Base-by-base conservation (phyloP, 2,113 vertebrate species). In the Paratilapia polleni region DNA sequence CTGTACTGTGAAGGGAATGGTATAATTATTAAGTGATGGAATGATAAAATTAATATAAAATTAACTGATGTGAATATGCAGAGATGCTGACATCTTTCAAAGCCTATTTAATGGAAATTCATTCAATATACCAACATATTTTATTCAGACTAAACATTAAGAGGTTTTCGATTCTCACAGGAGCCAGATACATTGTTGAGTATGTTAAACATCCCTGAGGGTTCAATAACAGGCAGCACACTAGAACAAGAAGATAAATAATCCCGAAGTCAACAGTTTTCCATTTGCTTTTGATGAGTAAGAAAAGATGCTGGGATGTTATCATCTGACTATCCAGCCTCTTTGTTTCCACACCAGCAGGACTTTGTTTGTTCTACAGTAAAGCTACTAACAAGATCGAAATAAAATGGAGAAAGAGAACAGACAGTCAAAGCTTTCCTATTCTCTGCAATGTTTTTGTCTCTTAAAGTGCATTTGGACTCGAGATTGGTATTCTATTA, bases 401-500 rank as follows among this genome's bases (percentile, higher is more conserved):
- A 59, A 56, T 9, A 64, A 49, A 13, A 43, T 5, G 24, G 12
- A 68, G 36, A 14, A 15, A 70, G 43, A 86, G 84, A 62, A 56
- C 4, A 80, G 54, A 43, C 8, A 36, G 24, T 24, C n/a, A 63
- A 11, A 49, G 77, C 14, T 24, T 78, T 60, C 11, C n/a, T 70
- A 47, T 81, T 47, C 6, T 76, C 41, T 83, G 62, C 36, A 57
- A 22, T 60, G 19, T 79, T 88, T 76, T 52, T 34, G 3, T 78
- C 47, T 13, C 15, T 66, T 20, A 19, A 62, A 59, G n/a, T 20
- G 17, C n/a, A 61, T 20, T 66, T 74, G 13, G 31, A 74, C 63
- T 57, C 15, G 26, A 38, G 15, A 47, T 20, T 38, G 28, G 28
- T 31, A 31, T 31, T 59, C 9, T 36, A 8, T 68, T 54, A 79